phyloP scores from a whole-genome alignment of 2,113 vertebrate species.

The Periophthalmus modestus region DNA sequence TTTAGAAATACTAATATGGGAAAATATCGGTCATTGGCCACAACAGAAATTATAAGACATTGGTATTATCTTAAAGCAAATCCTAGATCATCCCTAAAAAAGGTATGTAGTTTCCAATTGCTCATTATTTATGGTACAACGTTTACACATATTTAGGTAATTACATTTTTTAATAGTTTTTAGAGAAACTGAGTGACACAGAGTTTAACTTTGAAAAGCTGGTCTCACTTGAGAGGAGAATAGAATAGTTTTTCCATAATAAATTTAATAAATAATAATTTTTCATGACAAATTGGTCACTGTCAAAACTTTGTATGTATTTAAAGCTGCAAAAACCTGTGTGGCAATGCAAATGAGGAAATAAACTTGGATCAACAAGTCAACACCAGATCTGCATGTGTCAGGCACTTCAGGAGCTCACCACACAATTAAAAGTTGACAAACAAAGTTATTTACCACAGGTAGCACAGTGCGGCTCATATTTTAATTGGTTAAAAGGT shows the following conservation, averaged over 20 bases:
- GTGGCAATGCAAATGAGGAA: background rate
- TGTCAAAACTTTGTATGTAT: background rate
- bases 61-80: too few species aligned
- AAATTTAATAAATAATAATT: background rate
- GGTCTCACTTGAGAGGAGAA: too few species aligned
- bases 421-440: conserved; percentile 10
- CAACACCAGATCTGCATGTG: background rate
- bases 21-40: too few species aligned
- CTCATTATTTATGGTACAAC: too few species aligned
- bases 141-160: too few species aligned
- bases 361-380: background rate
- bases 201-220: background rate
- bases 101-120: too few species aligned
- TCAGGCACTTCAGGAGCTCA: background rate
- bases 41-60: too few species aligned
- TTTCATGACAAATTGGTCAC: background rate
- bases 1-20: too few species aligned
- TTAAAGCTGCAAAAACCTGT: background rate
- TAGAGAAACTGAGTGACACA: background rate
- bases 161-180: too few species aligned
- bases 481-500: conserved; percentile 13
- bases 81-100: too few species aligned
- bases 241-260: too few species aligned
- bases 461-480: conserved; percentile 3
- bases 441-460: conserved; percentile 4